These are phyloP conservation scores for Mirounga angustirostris DNA, from an alignment of 2,113 vertebrate genomes.

Conservation along the genomic window DNA sequence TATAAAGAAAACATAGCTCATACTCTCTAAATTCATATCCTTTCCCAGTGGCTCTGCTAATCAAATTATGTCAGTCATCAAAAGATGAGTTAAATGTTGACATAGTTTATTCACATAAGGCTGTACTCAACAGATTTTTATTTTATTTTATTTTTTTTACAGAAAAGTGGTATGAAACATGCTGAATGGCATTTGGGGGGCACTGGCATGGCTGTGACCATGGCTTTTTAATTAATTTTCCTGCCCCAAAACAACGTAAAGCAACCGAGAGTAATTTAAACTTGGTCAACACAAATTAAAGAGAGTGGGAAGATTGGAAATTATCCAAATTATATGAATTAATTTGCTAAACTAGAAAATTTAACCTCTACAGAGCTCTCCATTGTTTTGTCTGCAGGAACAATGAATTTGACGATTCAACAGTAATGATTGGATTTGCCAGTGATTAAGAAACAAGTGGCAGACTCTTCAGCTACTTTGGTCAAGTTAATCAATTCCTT, in stretches of 20 bases:
- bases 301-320: neutral
- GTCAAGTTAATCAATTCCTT: neutral
- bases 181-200: neutral
- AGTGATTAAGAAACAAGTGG: neutral
- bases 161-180: neutral
- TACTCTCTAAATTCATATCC: neutral
- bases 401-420: neutral
- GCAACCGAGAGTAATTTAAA: constrained; percentile 1
- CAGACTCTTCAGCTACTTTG: neutral
- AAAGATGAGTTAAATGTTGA: neutral
- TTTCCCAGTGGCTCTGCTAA: neutral
- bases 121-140: neutral
- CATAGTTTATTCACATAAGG: neutral
- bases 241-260: neutral
- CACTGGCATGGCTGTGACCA: neutral
- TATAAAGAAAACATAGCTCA: constrained; percentile 1
- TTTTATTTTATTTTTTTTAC: neutral
- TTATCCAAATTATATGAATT: constrained; percentile 16
- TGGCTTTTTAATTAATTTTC: constrained; percentile 21
- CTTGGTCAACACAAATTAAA: neutral
- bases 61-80: neutral
- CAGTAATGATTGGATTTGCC: neutral
- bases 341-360: neutral
- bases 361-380: neutral
- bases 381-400: neutral